phyloP scores from a whole-genome alignment of 2,888 invertebrate species.

The Ochlodes sylvanus region DNA sequence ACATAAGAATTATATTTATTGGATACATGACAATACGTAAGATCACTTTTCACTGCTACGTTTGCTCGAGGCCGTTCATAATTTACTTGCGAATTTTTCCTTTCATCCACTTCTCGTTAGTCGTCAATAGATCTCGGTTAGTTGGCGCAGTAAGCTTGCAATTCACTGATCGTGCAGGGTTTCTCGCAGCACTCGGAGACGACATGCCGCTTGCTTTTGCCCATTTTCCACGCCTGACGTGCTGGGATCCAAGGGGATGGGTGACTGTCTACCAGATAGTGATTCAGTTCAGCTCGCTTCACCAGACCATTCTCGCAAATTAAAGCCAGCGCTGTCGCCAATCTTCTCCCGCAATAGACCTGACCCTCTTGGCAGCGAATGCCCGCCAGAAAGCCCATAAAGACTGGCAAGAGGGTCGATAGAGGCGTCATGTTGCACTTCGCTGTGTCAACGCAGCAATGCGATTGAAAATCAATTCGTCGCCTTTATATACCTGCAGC shows the following conservation, averaged over 20 bases:
- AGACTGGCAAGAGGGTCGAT: not conserved
- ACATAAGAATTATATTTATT: not conserved
- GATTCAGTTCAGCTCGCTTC: slow-evolving; percentile 36
- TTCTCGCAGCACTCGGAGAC: slow-evolving; percentile 57
- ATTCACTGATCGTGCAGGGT: slow-evolving; percentile 51
- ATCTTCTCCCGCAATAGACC: slow-evolving; percentile 43
- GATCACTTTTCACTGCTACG: not conserved
- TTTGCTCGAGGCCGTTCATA: too few species aligned
- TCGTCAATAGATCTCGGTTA: not conserved
- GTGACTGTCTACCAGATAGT: not conserved
- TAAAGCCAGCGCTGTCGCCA: slow-evolving; percentile 45
- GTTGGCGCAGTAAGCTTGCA: slow-evolving; percentile 50
- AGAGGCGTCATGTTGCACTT: slow-evolving; percentile 15
- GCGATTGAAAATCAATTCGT: not conserved
- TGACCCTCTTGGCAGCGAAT: slow-evolving; percentile 37
- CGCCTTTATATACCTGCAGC: slow-evolving; percentile 5
- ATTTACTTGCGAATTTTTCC: too few species aligned
- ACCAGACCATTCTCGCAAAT: slow-evolving; percentile 42
- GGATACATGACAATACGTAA: not conserved
- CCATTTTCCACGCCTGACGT: slow-evolving; percentile 46
- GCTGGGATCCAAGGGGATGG: slow-evolving; percentile 48
- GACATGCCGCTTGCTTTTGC: slow-evolving; percentile 52
- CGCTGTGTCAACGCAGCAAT: not conserved
- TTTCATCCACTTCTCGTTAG: too few species aligned
- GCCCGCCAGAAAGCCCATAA: slow-evolving; percentile 9